Conservation (phyloP, 2,113 vertebrate species). For the Platanista minor region DNA sequence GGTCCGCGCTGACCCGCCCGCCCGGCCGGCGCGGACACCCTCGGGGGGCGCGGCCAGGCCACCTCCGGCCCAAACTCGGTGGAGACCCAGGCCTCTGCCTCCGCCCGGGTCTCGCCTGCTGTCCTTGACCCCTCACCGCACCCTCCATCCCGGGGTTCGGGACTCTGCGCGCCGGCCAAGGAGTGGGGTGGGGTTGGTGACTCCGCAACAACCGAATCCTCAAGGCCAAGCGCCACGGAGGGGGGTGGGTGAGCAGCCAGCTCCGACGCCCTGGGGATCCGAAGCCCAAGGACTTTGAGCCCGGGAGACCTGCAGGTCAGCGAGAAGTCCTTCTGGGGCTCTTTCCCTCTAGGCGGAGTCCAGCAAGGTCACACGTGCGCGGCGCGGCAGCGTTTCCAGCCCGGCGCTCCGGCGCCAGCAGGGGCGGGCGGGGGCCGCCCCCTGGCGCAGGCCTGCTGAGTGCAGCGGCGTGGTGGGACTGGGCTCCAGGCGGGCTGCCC, state of each 20-base stretch:
- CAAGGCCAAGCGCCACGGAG: neutral
- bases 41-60: neutral
- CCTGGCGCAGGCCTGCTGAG: slow-evolving; percentile 64
- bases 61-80: neutral
- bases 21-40: neutral
- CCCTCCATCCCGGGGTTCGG: neutral
- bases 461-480: slow-evolving; percentile 88
- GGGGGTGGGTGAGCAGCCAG: neutral
- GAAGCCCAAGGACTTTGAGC: neutral
- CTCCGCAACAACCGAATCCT: neutral
- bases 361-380: neutral
- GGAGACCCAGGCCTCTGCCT: neutral
- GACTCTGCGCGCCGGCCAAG: neutral
- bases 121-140: neutral
- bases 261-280: rapidly evolving
- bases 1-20: slow-evolving; percentile 75
- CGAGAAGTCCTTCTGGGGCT: rapidly evolving
- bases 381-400: neutral
- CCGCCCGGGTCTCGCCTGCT: neutral
- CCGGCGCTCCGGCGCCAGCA: rapidly evolving
- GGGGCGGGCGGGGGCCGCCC: neutral
- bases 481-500: slow-evolving; percentile 83
- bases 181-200: neutral
- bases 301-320: rapidly evolving
- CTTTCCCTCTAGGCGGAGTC: neutral